These are phyloP conservation scores for Leptopilina boulardi DNA, from an alignment of 1,140 invertebrate genomes.

Conservation along the genomic window DNA sequence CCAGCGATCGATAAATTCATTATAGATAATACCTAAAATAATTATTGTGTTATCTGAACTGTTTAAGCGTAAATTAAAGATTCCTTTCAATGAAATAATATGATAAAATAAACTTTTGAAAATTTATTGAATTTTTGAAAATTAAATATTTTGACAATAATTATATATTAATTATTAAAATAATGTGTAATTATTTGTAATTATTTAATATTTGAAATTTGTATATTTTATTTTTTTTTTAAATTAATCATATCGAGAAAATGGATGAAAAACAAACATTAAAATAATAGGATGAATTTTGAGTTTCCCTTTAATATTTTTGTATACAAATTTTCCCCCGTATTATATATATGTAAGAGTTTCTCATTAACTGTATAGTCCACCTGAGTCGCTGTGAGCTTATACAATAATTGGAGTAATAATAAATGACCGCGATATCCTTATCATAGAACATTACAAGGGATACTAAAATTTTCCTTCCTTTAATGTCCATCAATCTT, in stretches of 20 bases:
- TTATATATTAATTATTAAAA: no score
- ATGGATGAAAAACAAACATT: no score
- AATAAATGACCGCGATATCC: conserved; percentile 16
- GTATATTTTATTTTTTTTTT: no score
- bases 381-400: background rate
- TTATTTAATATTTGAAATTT: no score
- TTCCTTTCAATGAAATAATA: background rate
- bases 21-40: background rate
- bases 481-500: conserved; percentile 13
- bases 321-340: background rate
- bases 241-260: no score
- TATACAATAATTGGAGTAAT: conserved; percentile 8
- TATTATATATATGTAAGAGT: background rate
- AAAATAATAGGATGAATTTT: no score
- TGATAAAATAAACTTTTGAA: background rate
- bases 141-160: no score
- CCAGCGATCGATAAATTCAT: conserved; percentile 5
- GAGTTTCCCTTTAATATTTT: no score
- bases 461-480: background rate
- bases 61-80: background rate
- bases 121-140: no score
- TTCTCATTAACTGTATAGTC: background rate
- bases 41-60: background rate
- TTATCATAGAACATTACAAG: background rate
- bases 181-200: no score